Percentiles rank a stretch among this genome's conserved stretches.
phyloP scores from a whole-genome alignment of 2,888 invertebrate genomes.

The Homarus gammarus region DNA sequence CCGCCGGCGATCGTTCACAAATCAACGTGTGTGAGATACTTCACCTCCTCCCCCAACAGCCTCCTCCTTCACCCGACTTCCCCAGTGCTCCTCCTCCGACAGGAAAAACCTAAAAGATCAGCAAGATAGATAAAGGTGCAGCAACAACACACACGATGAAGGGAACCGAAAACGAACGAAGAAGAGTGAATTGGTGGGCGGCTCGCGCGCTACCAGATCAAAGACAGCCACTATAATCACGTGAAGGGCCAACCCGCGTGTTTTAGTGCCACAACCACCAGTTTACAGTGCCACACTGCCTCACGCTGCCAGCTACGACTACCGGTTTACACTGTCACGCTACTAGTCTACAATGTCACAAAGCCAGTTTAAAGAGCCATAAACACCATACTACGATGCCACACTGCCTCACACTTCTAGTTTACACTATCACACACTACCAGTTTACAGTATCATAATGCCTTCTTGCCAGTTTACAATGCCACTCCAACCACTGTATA shows the following conservation, averaged over 20 bases:
- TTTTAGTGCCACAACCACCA: slow-evolving; percentile 58
- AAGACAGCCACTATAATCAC: slow-evolving; percentile 57
- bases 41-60: neutral
- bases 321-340: slow-evolving; percentile 32
- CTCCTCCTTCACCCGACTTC: neutral
- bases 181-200: neutral
- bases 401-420: neutral
- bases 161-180: slow-evolving; percentile 24
- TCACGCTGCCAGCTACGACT: too few relatives aligned
- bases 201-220: slow-evolving; percentile 38
- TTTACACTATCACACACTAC: neutral
- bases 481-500: too few relatives aligned
- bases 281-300: slow-evolving; percentile 46
- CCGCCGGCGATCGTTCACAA: neutral
- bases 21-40: neutral
- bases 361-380: too few relatives aligned
- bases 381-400: neutral
- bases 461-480: neutral
- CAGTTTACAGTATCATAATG: slow-evolving; percentile 33
- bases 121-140: neutral
- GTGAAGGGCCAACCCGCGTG: slow-evolving; percentile 59
- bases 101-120: neutral
- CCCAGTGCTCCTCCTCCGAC: slow-evolving; percentile 13
- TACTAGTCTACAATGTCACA: slow-evolving; percentile 1
- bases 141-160: neutral